Base-by-base conservation (phyloP, 2,888 invertebrate species). In the Drosophila melanosoma region DNA sequence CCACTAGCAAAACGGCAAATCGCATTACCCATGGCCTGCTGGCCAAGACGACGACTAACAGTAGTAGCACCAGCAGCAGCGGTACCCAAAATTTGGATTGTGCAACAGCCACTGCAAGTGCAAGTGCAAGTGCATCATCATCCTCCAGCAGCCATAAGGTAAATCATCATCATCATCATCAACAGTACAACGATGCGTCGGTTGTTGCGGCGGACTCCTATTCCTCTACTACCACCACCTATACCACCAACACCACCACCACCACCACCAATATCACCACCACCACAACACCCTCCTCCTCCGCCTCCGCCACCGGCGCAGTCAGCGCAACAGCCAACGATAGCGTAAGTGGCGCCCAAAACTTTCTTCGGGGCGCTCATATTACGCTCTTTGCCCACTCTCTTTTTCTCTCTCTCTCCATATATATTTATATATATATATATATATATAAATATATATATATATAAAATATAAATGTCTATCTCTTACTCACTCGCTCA, bases 281-380 rank as follows among this genome's bases (percentile, higher is more conserved):
- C 61, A 17, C 15, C 12, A 20, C 63, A 36, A n/a, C 52, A 45
- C 42, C 40, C 60, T 17, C n/a, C 8, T 17, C 59, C 51, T 49
- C 61, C 32, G 40, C 40, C 54, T 58, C 79, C 33, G 68, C 56
- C 57, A 15, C 74, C 45, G 29, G 15, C n/a, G 53, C 36, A 36
- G 36, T 74, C 69, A 78, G 58, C 72, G 68, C 79, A 74, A 68
- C 79, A 81, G 71, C 71, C 88, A 80, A 69, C 76, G 88, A 89
- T 67, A 87, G 86, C 76, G 88, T 87, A 89, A 90, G 81, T 87
- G 86, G 79, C 70, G 64, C 84, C 68, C 72, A 67, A 48, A 66
- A 42, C 33, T 49, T 51, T 29, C 29, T 45, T 48, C 71, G 53
- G 67, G 58, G 62, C 51, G 77, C 59, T 45, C 60, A 69, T 54